These are phyloP conservation scores for Schizothorax lantsangensis DNA, from an alignment of 2,797 vertebrate species.

Conservation along the genomic window DNA sequence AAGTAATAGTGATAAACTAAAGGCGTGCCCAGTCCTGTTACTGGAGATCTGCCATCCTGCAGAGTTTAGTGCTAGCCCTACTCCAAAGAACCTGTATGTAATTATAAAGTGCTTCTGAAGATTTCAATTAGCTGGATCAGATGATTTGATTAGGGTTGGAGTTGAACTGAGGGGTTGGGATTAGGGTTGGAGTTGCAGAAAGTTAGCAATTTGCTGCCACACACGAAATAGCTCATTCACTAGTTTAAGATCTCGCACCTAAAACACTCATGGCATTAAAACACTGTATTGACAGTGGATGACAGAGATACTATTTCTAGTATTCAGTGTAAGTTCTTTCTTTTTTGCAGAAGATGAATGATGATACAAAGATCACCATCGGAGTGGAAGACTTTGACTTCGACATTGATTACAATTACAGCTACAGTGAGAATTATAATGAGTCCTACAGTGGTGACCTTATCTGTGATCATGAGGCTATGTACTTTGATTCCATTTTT, in stretches of 20 bases:
- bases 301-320: background rate
- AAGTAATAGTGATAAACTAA: background rate
- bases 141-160: too few relatives aligned
- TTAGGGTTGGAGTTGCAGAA: background rate
- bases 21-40: background rate
- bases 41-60: too few relatives aligned
- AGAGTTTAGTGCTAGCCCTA: background rate
- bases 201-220: background rate
- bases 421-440: background rate
- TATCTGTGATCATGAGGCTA: slow-evolving; percentile 65
- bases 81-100: too few relatives aligned
- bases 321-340: background rate
- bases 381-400: accelerated
- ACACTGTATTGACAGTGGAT: background rate
- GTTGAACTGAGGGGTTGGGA: background rate
- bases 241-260: background rate
- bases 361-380: accelerated
- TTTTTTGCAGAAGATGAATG: slow-evolving; percentile 27
- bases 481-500: slow-evolving; percentile 75
- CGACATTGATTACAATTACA: accelerated
- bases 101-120: too few relatives aligned
- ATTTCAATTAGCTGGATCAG: too few relatives aligned
- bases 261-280: background rate
- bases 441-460: slow-evolving; percentile 50
- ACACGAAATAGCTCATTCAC: background rate